Evolutionary conservation across 1,140 invertebrate genomes (phyloP), one percentile per base, ranked within the genome.

Genomic region (Yoshiicerus persimilis): DNA sequence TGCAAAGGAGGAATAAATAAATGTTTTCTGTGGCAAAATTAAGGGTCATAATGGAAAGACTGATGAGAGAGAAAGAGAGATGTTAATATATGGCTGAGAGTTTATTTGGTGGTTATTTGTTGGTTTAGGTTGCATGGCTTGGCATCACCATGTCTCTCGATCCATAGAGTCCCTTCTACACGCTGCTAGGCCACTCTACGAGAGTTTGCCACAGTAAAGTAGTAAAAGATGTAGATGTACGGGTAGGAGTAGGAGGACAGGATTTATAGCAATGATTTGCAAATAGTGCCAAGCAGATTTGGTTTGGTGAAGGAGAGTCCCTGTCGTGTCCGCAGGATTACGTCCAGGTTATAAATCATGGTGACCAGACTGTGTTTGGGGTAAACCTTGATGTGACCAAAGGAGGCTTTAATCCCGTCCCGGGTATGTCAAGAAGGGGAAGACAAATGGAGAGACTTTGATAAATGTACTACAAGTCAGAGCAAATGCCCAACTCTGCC

Each of bases 361-460:
- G 66, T 89, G 87, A 88, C 87, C 89, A 88, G 75, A 86, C 85
- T 88, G 70, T 87, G 62, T 88, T 75, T 87, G 75, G 83, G 89
- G 87, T 86, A 89, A 89, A 89, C 89, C 89, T 87, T 90, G 89
- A 87, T 90, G 89, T 88, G 87, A 88, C 89, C 87, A 87, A 84
- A 36, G 62, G 84, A 88, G 87, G 56, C 77, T 87, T 80, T 83
- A 86, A 89, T 89, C 88, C 86, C 87, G 80, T 87, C 88, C 75
- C 84, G 56, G n/a, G 84, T 64, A 64, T 86, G 87, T 84, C 64
- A 88, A 64, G 85, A 9, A 70, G 80, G 56, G 75, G 87, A 90
- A 90, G 89, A 90, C 89, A 90, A 90, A 90, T 90, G 89, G 87
- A 88, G 84, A 64, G 87, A 86, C 84, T 89, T 89, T 89, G 89